Percentiles rank a stretch among this genome's conserved stretches.
phyloP scores from a whole-genome alignment of 1,140 invertebrate species.

The Lordiphosa mommai region DNA sequence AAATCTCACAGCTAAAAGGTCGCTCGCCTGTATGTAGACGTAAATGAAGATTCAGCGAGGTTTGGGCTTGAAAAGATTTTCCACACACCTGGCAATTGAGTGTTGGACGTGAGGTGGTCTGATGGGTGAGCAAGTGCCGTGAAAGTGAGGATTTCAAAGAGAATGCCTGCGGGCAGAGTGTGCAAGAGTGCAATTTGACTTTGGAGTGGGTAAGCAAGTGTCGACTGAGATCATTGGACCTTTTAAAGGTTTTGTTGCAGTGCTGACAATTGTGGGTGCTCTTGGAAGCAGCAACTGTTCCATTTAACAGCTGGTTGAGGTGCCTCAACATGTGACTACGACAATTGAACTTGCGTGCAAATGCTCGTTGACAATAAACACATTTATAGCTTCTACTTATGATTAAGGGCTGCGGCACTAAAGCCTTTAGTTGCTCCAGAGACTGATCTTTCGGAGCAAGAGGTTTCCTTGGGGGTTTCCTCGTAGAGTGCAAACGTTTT shows the following conservation, averaged over 20 bases:
- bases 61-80: slow-evolving; percentile 19
- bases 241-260: slow-evolving; percentile 17
- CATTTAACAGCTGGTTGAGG: not conserved
- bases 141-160: slow-evolving; percentile 11
- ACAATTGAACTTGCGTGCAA: slow-evolving; percentile 19
- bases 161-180: slow-evolving; percentile 13
- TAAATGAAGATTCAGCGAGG: slow-evolving; percentile 55
- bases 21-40: slow-evolving; percentile 68
- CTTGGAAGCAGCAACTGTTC: too few species aligned
- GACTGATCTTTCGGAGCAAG: not conserved
- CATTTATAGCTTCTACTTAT: slow-evolving; percentile 13
- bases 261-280: not conserved
- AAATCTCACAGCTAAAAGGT: slow-evolving; percentile 78
- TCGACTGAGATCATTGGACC: slow-evolving; percentile 7
- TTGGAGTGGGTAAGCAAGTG: slow-evolving; percentile 20
- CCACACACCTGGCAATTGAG: slow-evolving; percentile 30
- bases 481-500: not conserved
- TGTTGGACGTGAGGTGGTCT: not conserved
- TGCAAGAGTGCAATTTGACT: slow-evolving; percentile 10
- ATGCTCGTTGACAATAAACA: slow-evolving; percentile 15
- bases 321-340: slow-evolving; percentile 23
- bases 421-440: not conserved
- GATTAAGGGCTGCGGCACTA: not conserved
- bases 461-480: not conserved
- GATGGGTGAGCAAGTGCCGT: slow-evolving; percentile 20